Base-by-base conservation (phyloP, 2,888 invertebrate species). In the Disparrhopalites patrizii region DNA sequence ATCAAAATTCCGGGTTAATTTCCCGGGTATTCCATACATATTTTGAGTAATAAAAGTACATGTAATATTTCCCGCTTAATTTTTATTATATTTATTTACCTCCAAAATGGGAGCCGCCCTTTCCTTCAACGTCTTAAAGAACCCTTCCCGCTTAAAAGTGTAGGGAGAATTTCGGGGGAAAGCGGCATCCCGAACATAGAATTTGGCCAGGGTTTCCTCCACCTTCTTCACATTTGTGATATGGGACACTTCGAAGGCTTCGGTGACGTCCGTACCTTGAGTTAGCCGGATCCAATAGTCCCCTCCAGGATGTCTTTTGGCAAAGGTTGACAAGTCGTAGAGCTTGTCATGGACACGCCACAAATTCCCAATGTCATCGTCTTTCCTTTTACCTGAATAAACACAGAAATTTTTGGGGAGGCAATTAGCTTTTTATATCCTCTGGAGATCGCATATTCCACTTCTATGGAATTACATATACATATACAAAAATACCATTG, bases 231-330 rank as follows among this genome's bases (percentile, higher is more conserved):
- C 56, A 52, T 70, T 67, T n/a, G 57, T 63, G 5, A 75, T 51
- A 77, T 76, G 81, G 77, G 79, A 77, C 71, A 71, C 62, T 68
- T 77, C 77, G 65, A 77, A 78, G n/a, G 77, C 77, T 66, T 78
- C 78, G 3, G 78, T 77, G 27, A 77, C 74, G 65, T 76, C 77
- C 8, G 70, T 76, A 73, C 80, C 79, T 72, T 76, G 62, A 3
- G 79, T 79, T 10, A 76, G 60, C 47, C 70, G 67, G 13, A 91
- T 76, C 91, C 91, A 92, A 77, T 88, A 87, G 0, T 81, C 76
- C 1, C 95, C 92, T 36, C 94, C 93, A 0, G 96, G 97, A 82
- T 97, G 97, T 54, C 81, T 83, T 3, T 85, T 79, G 3, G 90
- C 81, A 78, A 93, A 98, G 23, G 84, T 82, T 0, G 86, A 86